phyloP scores from a whole-genome alignment of 1,140 invertebrate species.

The Cydia strobilella region DNA sequence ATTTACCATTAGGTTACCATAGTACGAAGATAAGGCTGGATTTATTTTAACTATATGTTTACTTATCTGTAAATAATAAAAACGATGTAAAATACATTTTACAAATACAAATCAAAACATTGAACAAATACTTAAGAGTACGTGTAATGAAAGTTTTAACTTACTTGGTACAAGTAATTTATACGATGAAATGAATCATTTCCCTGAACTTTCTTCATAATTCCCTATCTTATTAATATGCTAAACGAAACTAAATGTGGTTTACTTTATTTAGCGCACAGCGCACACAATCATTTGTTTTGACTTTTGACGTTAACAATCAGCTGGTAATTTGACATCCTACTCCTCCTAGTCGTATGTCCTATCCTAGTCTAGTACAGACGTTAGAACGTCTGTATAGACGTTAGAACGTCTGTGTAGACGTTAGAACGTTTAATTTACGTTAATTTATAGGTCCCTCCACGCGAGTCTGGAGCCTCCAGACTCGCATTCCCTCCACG shows the following conservation, averaged over 20 bases:
- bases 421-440: too few species aligned
- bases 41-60: constrained; percentile 70
- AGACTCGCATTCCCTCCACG: too few species aligned
- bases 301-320: neutral
- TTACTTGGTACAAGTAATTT: constrained; percentile 81
- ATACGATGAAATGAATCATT: constrained; percentile 81
- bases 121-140: constrained; percentile 20
- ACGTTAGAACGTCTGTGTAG: too few species aligned
- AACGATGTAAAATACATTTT: constrained; percentile 35
- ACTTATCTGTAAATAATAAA: constrained; percentile 70
- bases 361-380: too few species aligned
- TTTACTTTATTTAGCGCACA: neutral
- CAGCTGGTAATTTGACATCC: too few species aligned
- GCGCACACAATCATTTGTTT: neutral
- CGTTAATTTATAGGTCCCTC: too few species aligned
- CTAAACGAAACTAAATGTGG: neutral
- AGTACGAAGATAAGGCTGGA: constrained; percentile 72
- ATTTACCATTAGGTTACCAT: constrained; percentile 76
- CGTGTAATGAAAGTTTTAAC: constrained; percentile 8
- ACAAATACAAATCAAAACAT: constrained; percentile 22
- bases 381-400: too few species aligned
- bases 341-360: too few species aligned
- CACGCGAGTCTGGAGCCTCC: too few species aligned
- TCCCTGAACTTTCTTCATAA: constrained; percentile 72
- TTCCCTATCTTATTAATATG: constrained; percentile 36